These are phyloP conservation scores for Paedocypris sp. DNA, from an alignment of 2,113 vertebrate genomes.

Conservation along the genomic window DNA sequence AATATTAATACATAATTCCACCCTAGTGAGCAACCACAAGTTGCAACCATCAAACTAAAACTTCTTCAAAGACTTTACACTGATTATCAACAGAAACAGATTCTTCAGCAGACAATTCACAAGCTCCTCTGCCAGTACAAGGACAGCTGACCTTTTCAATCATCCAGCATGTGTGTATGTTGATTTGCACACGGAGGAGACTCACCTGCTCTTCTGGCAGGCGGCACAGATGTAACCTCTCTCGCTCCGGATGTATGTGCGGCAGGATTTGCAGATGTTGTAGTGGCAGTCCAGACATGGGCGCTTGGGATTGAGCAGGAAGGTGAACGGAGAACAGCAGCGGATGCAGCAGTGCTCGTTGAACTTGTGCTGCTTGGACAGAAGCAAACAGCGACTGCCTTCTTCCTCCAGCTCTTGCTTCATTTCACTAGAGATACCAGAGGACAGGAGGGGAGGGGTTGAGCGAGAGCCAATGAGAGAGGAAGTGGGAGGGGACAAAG, in stretches of 20 bases:
- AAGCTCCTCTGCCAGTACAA: not conserved
- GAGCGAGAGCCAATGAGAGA: not conserved
- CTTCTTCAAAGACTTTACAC: too few species aligned
- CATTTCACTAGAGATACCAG: slow-evolving; percentile 71
- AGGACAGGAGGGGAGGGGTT: slow-evolving; percentile 7
- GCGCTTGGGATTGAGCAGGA: slow-evolving; percentile 85
- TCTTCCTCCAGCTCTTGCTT: slow-evolving; percentile 92
- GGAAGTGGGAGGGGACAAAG: slow-evolving; percentile 14
- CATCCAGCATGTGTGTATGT: not conserved
- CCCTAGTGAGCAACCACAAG: too few species aligned
- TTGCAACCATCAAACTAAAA: too few species aligned
- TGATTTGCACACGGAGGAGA: not conserved
- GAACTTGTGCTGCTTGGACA: slow-evolving; percentile 85
- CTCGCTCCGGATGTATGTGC: slow-evolving; percentile 77
- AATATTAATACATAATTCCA: too few species aligned
- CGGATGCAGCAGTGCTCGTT: slow-evolving; percentile 94
- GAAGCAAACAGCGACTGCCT: slow-evolving; percentile 83
- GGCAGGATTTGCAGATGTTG: slow-evolving; percentile 90
- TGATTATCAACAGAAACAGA: too few species aligned
- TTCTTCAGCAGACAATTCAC: too few species aligned
- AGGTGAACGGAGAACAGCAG: slow-evolving; percentile 89
- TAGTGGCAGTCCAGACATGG: slow-evolving; percentile 84
- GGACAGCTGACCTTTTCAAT: not conserved
- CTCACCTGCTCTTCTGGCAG: slow-evolving; percentile 90
- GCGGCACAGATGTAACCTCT: slow-evolving; percentile 80